Percentiles rank a stretch among this genome's conserved stretches.
Conservation (phyloP, 1,140 invertebrate species). For the Panagrolaimus sp. region DNA sequence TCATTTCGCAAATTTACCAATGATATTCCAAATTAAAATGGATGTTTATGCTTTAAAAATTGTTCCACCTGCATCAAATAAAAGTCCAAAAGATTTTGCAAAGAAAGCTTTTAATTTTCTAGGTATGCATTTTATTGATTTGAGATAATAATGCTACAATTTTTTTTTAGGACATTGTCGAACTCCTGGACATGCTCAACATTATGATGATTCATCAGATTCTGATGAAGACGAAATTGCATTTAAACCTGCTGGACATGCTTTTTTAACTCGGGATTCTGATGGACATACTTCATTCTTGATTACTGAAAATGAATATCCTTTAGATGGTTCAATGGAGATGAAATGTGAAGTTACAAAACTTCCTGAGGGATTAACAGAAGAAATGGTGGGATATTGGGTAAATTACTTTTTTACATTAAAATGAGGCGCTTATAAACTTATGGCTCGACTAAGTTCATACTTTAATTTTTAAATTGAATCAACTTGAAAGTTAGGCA, state of each 20-base stretch:
- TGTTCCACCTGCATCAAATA: not conserved
- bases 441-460: too few species aligned
- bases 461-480: too few species aligned
- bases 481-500: too few species aligned
- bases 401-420: not conserved
- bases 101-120: not conserved
- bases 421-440: too few species aligned
- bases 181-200: not conserved
- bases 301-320: conserved; percentile 1
- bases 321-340: not conserved
- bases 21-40: conserved; percentile 8
- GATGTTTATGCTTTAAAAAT: conserved; percentile 4
- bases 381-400: not conserved
- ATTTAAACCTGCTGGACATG: conserved; percentile 2
- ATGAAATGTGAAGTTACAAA: not conserved
- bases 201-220: not conserved
- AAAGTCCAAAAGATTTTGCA: not conserved
- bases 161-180: not conserved
- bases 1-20: not conserved
- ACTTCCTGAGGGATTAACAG: not conserved
- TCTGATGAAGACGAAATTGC: not conserved
- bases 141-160: too few species aligned
- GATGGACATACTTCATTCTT: not conserved
- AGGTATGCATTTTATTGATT: not conserved
- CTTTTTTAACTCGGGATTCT: not conserved